Evolutionary conservation across 2,888 invertebrate genomes (phyloP), one percentile per base, ranked within the genome.

Genomic region (Drosophila subsilvestris): DNA sequence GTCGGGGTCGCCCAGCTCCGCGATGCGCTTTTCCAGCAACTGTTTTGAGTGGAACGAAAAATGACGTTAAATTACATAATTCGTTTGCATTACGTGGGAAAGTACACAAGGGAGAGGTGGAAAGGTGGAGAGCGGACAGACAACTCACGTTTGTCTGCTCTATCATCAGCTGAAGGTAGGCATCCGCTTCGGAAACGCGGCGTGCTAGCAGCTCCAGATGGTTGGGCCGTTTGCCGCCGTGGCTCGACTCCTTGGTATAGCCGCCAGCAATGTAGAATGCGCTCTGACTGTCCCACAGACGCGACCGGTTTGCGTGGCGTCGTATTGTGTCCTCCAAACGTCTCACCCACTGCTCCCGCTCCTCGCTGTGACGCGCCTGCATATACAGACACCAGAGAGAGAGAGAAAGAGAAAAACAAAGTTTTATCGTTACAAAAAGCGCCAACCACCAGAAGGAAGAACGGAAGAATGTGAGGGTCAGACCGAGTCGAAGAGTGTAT

Each of bases 321-420:
- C 96, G 93, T 91, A 99, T 99, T 43, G 98, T 98, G 91, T 98
- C 98, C 92, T 99, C 99, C 72, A 99, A 93, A 47, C 97, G 97
- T 45, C 97, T 95, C 63, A 99, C 97, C 99, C 99, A 99, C 80
- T 96, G 95, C 91, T 99, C 99, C 57, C 99, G 94, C 91, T 99
- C 99, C 60, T 97, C 96, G 14, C 96, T 96, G 92, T 99, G 98
- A 80, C 98, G 94, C 20, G 99, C 99, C 94, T 99, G 96, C 62
- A 80, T 8, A 54, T 25, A 43, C 20, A 42, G 9, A 50, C 29
- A 17, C 12, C 8, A 50, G 17, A 18, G 8, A 37, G 8, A 51
- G 18, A 14, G 4, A 29, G 5, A 18, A 3, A n/a, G n/a, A n/a
- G n/a, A n/a, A 53, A 22, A 54, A 4, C 44, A 75, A 72, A 80